Evolutionary conservation across 2,797 vertebrate species (phyloP).

Genomic region (Thunnus albacares): DNA sequence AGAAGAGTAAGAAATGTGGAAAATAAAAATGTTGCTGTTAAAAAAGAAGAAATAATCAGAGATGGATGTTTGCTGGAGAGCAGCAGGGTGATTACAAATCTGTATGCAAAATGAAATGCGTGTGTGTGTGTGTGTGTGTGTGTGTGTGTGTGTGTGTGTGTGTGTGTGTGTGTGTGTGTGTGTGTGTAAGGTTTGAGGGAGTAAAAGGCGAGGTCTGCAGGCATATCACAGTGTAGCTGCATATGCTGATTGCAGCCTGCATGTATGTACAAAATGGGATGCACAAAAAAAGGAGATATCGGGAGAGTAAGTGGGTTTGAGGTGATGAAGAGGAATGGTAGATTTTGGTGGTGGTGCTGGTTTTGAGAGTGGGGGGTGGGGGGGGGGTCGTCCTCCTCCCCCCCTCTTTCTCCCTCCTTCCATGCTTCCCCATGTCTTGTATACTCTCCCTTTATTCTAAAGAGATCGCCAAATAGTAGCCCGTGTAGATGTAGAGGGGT

Average conservation of each 20-base stretch:
- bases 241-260: constrained; percentile 39
- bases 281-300: constrained; percentile 38
- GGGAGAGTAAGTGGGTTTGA: constrained; percentile 36
- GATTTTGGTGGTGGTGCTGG: background rate
- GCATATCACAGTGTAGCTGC: constrained; percentile 18
- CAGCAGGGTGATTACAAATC: constrained; percentile 8
- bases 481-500: constrained; percentile 77
- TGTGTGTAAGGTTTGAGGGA: background rate
- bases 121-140: constrained; percentile 7
- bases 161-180: constrained; percentile 9
- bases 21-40: background rate
- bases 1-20: constrained; percentile 1
- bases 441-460: constrained; percentile 78
- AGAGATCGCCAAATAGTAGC: constrained; percentile 80
- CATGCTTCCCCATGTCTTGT: constrained; percentile 50
- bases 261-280: constrained; percentile 50
- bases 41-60: background rate
- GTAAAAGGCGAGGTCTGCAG: constrained; percentile 36
- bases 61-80: constrained; percentile 1
- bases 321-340: constrained; percentile 56
- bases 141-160: constrained; percentile 10
- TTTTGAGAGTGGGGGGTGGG: background rate
- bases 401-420: background rate
- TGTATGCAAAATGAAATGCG: constrained; percentile 25
- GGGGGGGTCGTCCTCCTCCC: background rate